Base-by-base conservation (phyloP, 1,140 invertebrate genomes). In the Ylistrum balloti region DNA sequence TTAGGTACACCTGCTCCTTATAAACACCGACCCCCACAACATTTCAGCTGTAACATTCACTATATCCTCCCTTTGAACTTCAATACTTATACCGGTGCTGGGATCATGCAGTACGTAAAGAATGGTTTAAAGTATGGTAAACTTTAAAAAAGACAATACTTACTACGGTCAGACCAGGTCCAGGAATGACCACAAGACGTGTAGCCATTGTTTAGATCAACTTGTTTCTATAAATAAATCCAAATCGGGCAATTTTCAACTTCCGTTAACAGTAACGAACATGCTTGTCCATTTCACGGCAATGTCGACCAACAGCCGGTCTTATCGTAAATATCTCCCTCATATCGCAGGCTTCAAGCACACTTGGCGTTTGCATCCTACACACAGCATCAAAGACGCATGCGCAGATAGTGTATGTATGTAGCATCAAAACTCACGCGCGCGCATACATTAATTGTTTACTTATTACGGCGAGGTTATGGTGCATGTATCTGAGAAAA, bases 401-500 rank as follows among this genome's bases (percentile, higher is more conserved):
- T 74, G 56, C 56, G 56, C 56, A 11, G 2, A 17, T 10, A 48
- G 20, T 48, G 45, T 48, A 28, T 38, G 35, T 13, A 38, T 38
- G 35, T 74, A 74, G 5, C 56, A 74, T n/a, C n/a, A 28, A 74
- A 74, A 17, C 56, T n/a, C 56, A 74, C 56, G 56, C 56, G 56
- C 56, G 56, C 56, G 56, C n/a, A 74, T 28, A 74, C 56, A 74
- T 74, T 74, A 74, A 74, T 74, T 74, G 56, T 74, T 74, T 74
- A 74, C 56, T 28, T 74, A 74, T 74, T 5, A n/a, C n/a, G n/a
- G 3, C 56, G 56, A n/a, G 45, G 45, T n/a, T n/a, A n/a, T n/a
- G n/a, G n/a, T n/a, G 13, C 2, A 20, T 28, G 56, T 74, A 74
- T 74, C 56, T 28, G 5, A 28, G 56, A n/a, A 74, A 74, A 28